phyloP scores from a whole-genome alignment of 1,140 invertebrate genomes.

The Lordiphosa clarofinis region DNA sequence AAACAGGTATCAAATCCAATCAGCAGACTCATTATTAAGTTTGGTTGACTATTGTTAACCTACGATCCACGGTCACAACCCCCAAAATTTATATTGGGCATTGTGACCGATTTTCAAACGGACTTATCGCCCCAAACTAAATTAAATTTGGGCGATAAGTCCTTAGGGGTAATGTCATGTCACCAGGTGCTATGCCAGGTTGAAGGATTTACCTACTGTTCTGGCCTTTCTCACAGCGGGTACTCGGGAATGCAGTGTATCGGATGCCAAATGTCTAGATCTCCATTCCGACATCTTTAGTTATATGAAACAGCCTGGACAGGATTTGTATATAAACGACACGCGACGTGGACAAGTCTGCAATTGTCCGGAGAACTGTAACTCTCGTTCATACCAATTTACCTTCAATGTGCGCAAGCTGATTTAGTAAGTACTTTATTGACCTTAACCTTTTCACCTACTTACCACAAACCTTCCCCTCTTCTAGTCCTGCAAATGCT shows the following conservation, averaged over 20 bases:
- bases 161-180: too few relatives aligned
- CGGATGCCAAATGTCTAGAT: conserved; percentile 49
- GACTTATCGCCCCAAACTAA: too few relatives aligned
- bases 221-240: conserved; percentile 11
- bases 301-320: conserved; percentile 44
- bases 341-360: conserved; percentile 42
- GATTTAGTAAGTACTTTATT: conserved; percentile 25
- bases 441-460: not conserved
- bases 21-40: too few relatives aligned
- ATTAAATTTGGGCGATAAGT: too few relatives aligned
- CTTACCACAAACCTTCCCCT: not conserved
- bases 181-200: too few relatives aligned
- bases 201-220: not conserved
- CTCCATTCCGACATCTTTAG: conserved; percentile 49
- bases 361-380: conserved; percentile 52
- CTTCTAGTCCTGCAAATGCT: conserved; percentile 22
- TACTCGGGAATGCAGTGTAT: conserved; percentile 41
- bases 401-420: conserved; percentile 48
- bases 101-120: too few relatives aligned
- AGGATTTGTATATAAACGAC: conserved; percentile 57
- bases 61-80: too few relatives aligned
- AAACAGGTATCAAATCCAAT: too few relatives aligned
- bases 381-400: conserved; percentile 32
- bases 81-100: too few relatives aligned
- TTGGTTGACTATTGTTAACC: too few relatives aligned